Percentiles rank a stretch among this genome's conserved stretches.
These are phyloP conservation scores for Cheilosia pagana DNA, from an alignment of 2,888 invertebrate genomes.

Conservation along the genomic window DNA sequence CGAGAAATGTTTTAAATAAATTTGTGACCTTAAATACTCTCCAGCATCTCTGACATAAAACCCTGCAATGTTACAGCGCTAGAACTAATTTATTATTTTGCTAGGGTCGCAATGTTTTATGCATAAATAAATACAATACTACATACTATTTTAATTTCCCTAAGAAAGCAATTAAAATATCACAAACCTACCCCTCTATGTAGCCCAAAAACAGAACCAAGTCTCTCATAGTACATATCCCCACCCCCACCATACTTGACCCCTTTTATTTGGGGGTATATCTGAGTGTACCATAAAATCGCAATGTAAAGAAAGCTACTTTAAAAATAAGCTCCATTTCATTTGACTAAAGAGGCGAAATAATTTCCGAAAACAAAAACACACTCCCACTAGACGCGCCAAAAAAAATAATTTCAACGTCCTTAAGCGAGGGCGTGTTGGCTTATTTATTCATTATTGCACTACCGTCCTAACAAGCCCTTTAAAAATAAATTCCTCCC, in stretches of 20 bases:
- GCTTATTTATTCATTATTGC: slow-evolving; percentile 43
- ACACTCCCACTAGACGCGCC: slow-evolving; percentile 12
- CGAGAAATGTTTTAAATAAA: too few relatives aligned
- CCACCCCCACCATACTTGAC: slow-evolving; percentile 68
- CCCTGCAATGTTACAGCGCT: too few relatives aligned
- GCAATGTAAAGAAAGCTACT: slow-evolving; percentile 22
- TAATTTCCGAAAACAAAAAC: slow-evolving; percentile 59
- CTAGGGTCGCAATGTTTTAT: neutral
- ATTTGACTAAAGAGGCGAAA: slow-evolving; percentile 46
- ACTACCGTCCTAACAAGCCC: slow-evolving; percentile 51
- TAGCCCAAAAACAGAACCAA: slow-evolving; percentile 67
- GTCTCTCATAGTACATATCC: slow-evolving; percentile 39
- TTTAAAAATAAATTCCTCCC: slow-evolving; percentile 12
- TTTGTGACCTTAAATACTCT: too few relatives aligned
- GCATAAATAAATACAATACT: neutral
- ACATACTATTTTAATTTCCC: slow-evolving; percentile 47
- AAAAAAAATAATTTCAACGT: slow-evolving; percentile 36
- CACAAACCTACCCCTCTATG: slow-evolving; percentile 53
- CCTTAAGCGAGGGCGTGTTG: slow-evolving; percentile 36
- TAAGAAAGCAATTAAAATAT: slow-evolving; percentile 69
- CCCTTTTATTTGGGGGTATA: slow-evolving; percentile 67
- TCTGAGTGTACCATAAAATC: slow-evolving; percentile 38
- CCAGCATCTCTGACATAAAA: too few relatives aligned
- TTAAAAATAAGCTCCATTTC: slow-evolving; percentile 53
- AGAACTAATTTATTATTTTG: too few relatives aligned